These are phyloP conservation scores for Drepana falcataria DNA, from an alignment of 2,888 invertebrate species.

Conservation along the genomic window DNA sequence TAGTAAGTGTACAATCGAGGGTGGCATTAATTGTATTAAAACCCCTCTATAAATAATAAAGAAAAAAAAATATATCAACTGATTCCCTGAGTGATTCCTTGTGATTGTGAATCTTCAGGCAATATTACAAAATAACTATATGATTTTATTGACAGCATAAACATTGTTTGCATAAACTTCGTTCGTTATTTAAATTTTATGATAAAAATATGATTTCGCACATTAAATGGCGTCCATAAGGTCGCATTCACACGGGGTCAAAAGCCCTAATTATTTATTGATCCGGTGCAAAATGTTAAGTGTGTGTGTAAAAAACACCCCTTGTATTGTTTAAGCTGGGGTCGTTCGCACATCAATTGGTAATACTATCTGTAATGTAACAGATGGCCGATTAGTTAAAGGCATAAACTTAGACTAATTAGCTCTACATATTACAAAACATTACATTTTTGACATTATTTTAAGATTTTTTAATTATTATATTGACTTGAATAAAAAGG, in stretches of 20 bases:
- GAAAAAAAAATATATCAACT: background rate
- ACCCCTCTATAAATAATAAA: too few relatives aligned
- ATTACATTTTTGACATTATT: too few relatives aligned
- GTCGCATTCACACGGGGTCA: conserved; percentile 61
- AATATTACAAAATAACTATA: too few relatives aligned
- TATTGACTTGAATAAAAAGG: too few relatives aligned
- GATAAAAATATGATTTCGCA: background rate
- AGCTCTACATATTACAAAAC: too few relatives aligned
- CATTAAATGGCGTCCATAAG: conserved; percentile 7
- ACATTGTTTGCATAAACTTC: background rate
- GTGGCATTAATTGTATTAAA: too few relatives aligned
- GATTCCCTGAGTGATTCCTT: too few relatives aligned
- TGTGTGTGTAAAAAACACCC: conserved; percentile 37
- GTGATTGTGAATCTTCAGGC: too few relatives aligned
- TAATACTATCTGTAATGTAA: conserved; percentile 20
- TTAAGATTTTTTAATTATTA: too few relatives aligned
- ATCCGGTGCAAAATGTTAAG: conserved; percentile 52
- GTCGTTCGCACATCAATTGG: conserved; percentile 28
- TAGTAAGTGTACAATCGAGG: too few relatives aligned
- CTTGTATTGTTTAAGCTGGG: conserved; percentile 42
- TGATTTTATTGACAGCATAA: too few relatives aligned
- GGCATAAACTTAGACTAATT: background rate
- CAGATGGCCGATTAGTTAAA: conserved; percentile 12
- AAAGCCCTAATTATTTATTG: conserved; percentile 57
- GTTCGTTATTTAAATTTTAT: background rate